A percentile compares a stretch with the other conserved stretches of the same genome.
These are phyloP conservation scores for Stegodyphus mimosarum DNA, from an alignment of 1,140 invertebrate genomes.

Conservation along the genomic window DNA sequence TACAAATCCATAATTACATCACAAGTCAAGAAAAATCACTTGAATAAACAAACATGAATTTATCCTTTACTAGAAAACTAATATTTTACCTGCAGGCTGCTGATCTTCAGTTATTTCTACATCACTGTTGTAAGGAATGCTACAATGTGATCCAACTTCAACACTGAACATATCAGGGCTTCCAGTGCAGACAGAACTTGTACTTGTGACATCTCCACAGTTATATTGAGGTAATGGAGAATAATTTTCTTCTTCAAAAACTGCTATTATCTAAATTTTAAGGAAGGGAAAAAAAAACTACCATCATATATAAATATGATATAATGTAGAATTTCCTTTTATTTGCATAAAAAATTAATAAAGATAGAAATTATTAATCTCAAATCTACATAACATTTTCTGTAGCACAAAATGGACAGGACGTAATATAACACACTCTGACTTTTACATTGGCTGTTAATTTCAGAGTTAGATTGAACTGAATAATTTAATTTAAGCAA, in stretches of 20 bases:
- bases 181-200: conserved; percentile 81
- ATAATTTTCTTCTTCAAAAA: conserved; percentile 48
- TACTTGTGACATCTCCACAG: conserved; percentile 85
- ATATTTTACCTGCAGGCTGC: conserved; percentile 14
- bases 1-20: no score
- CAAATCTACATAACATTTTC: no score
- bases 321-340: no score
- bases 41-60: no score
- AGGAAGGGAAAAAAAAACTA: neutral
- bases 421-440: no score
- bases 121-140: conserved; percentile 35
- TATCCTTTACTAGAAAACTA: neutral
- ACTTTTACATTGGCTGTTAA: no score
- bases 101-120: conserved; percentile 41
- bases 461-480: no score
- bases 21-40: no score
- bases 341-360: no score
- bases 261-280: conserved; percentile 55
- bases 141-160: conserved; percentile 44
- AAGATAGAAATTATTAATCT: no score
- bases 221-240: conserved; percentile 40
- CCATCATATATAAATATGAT: neutral
- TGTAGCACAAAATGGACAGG: no score
- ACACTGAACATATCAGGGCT: conserved; percentile 68
- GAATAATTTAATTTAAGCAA: no score